A percentile compares a stretch with the other conserved stretches of the same genome.
These are phyloP conservation scores for Idaea dimidiata DNA, from an alignment of 2,888 invertebrate species.

Conservation along the genomic window DNA sequence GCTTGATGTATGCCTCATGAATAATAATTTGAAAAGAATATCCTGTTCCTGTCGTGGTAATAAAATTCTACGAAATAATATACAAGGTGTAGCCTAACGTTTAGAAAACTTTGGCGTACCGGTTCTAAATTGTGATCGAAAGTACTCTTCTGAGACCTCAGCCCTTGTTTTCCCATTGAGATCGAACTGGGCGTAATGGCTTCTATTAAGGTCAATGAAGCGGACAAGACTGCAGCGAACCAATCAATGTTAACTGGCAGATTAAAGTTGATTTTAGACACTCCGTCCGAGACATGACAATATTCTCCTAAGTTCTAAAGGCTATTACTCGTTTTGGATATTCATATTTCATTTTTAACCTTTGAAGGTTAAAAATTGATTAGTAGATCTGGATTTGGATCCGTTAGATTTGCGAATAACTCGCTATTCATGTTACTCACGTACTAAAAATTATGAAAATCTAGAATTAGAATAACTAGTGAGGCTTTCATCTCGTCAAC, in stretches of 20 bases:
- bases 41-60: neutral
- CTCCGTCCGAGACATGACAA: neutral
- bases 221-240: slow-evolving; percentile 31
- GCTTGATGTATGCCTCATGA: slow-evolving; percentile 5
- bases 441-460: too few species aligned
- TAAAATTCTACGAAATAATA: slow-evolving; percentile 4
- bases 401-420: too few species aligned
- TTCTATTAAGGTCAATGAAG: slow-evolving; percentile 43
- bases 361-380: too few species aligned
- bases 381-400: too few species aligned
- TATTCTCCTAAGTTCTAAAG: neutral
- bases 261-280: slow-evolving; percentile 25
- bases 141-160: slow-evolving; percentile 8
- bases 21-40: neutral
- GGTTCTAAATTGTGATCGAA: neutral
- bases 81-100: neutral
- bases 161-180: slow-evolving; percentile 34
- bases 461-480: too few species aligned
- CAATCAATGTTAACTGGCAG: slow-evolving; percentile 39
- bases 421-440: too few species aligned
- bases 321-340: neutral
- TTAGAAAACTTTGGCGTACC: neutral
- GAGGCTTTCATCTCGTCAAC: too few species aligned
- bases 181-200: slow-evolving; percentile 30
- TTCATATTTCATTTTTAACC: too few species aligned